Conservation (phyloP, 2,888 invertebrate species). For the Lymantria dispar region DNA sequence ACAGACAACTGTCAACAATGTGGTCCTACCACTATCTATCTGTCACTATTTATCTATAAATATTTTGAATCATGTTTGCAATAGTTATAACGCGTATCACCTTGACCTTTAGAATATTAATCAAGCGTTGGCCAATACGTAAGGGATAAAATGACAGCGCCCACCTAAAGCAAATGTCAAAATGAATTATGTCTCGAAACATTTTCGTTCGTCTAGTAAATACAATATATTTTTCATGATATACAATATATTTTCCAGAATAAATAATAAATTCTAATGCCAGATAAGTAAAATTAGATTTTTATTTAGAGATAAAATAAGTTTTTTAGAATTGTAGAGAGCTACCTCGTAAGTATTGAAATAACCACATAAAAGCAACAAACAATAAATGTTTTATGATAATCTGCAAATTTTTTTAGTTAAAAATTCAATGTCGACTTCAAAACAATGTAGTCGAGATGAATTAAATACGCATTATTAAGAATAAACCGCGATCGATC, state of each 20-base stretch:
- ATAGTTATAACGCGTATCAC: constrained; percentile 3
- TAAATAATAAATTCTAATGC: constrained; percentile 11
- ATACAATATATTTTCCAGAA: constrained; percentile 5
- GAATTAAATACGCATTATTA: too few relatives aligned
- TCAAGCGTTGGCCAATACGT: not conserved
- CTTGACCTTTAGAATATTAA: constrained; percentile 27
- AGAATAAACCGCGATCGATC: too few relatives aligned
- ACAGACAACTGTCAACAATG: too few relatives aligned
- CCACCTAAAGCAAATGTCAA: constrained; percentile 24
- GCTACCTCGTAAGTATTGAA: too few relatives aligned
- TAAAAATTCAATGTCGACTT: too few relatives aligned
- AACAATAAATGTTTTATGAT: too few relatives aligned
- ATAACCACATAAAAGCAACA: too few relatives aligned
- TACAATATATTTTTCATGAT: constrained; percentile 8
- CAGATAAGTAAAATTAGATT: constrained; percentile 23
- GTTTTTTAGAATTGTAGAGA: not conserved
- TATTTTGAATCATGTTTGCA: too few relatives aligned
- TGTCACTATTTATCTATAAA: too few relatives aligned
- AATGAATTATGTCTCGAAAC: constrained; percentile 16
- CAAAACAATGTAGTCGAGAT: too few relatives aligned
- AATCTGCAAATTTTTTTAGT: too few relatives aligned
- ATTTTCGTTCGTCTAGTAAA: constrained; percentile 9
- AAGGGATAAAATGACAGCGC: constrained; percentile 12
- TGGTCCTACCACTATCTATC: too few relatives aligned
- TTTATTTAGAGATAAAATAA: constrained; percentile 24